Evolutionary conservation across 2,113 vertebrate genomes (phyloP).

Genomic region (Bos javanicus): DNA sequence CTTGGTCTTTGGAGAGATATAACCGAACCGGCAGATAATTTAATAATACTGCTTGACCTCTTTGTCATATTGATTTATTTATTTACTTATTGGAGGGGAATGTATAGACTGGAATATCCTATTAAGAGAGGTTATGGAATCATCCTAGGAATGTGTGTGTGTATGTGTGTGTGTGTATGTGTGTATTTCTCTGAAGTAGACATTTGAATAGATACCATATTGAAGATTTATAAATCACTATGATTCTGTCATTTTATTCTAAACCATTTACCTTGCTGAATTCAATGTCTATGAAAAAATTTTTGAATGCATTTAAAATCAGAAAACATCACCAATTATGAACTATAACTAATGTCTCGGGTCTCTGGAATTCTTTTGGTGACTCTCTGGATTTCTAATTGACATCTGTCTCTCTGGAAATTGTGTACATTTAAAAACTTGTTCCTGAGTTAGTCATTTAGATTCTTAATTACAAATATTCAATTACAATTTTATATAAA

Average conservation of each 20-base stretch:
- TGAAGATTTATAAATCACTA: background rate
- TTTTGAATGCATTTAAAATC: background rate
- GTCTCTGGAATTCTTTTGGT: background rate
- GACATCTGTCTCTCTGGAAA: background rate
- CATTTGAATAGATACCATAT: background rate
- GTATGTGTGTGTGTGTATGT: background rate
- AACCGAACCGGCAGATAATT: slow-evolving; percentile 17
- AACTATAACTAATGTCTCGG: background rate
- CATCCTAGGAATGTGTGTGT: background rate
- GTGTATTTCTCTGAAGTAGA: background rate
- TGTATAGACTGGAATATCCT: slow-evolving; percentile 10
- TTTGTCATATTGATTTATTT: slow-evolving; percentile 64
- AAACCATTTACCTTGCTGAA: background rate
- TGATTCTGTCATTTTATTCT: slow-evolving; percentile 15
- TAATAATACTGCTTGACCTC: slow-evolving; percentile 48
- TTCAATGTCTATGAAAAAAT: background rate
- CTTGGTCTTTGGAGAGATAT: slow-evolving; percentile 6
- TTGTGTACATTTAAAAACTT: background rate
- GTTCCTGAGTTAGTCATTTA: background rate
- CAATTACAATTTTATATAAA: background rate
- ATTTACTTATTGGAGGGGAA: slow-evolving; percentile 45
- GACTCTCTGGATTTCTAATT: background rate
- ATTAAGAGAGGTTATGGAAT: background rate
- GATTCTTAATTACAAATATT: background rate
- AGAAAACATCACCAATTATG: background rate